Base-by-base conservation (phyloP, 2,797 vertebrate species). In the Eupleurogrammus muticus region DNA sequence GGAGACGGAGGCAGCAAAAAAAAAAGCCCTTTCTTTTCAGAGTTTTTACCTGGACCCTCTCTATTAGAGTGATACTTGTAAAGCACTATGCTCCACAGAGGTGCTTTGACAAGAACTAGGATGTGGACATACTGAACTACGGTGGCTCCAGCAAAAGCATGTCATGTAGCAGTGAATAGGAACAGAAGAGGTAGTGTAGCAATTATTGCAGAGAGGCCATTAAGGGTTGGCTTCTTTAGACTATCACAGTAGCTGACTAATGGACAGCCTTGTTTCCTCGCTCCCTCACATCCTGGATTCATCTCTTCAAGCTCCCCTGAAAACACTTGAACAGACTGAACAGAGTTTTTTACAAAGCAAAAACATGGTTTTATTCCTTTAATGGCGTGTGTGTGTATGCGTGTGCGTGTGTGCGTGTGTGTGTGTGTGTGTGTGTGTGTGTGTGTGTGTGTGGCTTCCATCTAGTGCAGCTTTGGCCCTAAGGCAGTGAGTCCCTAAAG, bases 191-290 rank as follows among this genome's bases (percentile, higher is more conserved):
- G 56, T 75, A 77, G 84, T 79, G 89, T 77, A 89, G 91, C 91
- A 94, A 93, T 94, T 93, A 94, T 90, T 89, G 86, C 87, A 40
- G 77, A 89, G 87, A 89, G 90, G 90, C 94, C 91, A 94, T 94
- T 94, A 95, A 90, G 83, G 94, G 82, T 84, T 83, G 88, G 83
- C 89, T 88, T 86, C 87, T 89, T 89, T 80, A 87, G 77, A 87
- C 83, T 63, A 80, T 79, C 81, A 81, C 79, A 78, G 70, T 74
- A 76, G 81, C 87, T 87, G 84, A 91, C 91, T 93, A 93, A 93
- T 93, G 92, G 91, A 92, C 85, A 86, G 75, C 71, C 86, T 76
- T 80, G 80, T 86, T 89, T 86, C 76, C 81, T 79, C 66, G 34
- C 77, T 85, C 32, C 50, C 82, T 84, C 83, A 63, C 73, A 70